A percentile compares a stretch with the other conserved stretches of the same genome.
Conservation (phyloP, 2,113 vertebrate genomes). For the Diadophis punctatus region DNA sequence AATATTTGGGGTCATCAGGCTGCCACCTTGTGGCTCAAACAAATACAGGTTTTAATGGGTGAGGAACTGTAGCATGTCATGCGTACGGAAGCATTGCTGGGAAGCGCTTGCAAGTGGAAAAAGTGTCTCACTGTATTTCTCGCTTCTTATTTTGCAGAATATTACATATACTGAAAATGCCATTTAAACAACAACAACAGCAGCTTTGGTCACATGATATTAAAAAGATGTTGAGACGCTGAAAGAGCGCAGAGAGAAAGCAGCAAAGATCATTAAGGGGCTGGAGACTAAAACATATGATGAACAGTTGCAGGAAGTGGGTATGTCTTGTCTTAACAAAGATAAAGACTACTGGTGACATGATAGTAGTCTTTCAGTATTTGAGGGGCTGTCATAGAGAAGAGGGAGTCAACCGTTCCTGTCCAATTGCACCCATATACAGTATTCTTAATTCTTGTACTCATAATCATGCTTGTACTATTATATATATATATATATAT, state of each 20-base stretch:
- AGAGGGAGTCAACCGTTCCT: too few species aligned
- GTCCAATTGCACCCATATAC: too few species aligned
- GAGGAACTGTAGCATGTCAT: not conserved
- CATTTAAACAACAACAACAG: not conserved
- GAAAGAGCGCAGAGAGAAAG: not conserved
- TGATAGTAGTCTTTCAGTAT: not conserved
- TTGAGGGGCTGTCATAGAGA: not conserved
- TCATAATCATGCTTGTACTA: too few species aligned
- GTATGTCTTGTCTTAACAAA: not conserved
- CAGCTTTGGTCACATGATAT: not conserved
- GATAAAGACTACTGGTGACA: not conserved
- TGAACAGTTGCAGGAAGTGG: not conserved
- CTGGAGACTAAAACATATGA: not conserved
- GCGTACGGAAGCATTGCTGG: not conserved
- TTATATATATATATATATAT: too few species aligned
- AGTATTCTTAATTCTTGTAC: too few species aligned
- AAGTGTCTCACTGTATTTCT: not conserved
- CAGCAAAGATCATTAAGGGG: not conserved
- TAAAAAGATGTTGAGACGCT: not conserved
- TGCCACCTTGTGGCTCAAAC: constrained; percentile 64
- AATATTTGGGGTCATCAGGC: constrained; percentile 52
- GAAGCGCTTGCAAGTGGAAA: not conserved
- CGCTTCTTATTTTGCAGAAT: too few species aligned
- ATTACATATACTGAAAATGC: not conserved
- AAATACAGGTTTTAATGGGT: not conserved